phyloP scores from a whole-genome alignment of 2,888 invertebrate species.

The Caradrina kadenii region DNA sequence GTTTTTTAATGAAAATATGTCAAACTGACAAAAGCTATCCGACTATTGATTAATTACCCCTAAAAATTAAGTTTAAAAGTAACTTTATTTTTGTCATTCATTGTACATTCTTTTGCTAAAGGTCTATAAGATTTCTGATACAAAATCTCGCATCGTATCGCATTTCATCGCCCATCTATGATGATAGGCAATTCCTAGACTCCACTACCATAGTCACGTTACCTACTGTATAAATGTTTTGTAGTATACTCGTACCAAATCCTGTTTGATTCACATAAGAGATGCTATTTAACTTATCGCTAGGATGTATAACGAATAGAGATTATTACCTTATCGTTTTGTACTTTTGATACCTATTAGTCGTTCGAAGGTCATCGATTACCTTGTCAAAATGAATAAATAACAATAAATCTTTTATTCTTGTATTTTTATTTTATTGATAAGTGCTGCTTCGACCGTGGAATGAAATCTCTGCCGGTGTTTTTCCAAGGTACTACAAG shows the following conservation, averaged over 20 bases:
- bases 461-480: too few relatives aligned
- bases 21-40: too few relatives aligned
- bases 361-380: slow-evolving; percentile 89
- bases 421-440: slow-evolving; percentile 69
- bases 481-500: too few relatives aligned
- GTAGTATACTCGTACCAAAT: slow-evolving; percentile 81
- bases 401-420: slow-evolving; percentile 80
- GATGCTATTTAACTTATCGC: slow-evolving; percentile 86
- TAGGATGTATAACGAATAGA: slow-evolving; percentile 83
- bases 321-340: slow-evolving; percentile 86
- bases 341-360: slow-evolving; percentile 89
- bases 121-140: too few relatives aligned
- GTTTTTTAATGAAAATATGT: too few relatives aligned
- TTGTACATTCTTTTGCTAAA: too few relatives aligned
- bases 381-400: slow-evolving; percentile 90
- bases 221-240: slow-evolving; percentile 71
- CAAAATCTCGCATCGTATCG: slow-evolving; percentile 8
- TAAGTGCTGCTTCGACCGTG: too few relatives aligned
- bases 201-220: slow-evolving; percentile 68
- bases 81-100: too few relatives aligned
- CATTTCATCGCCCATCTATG: slow-evolving; percentile 7
- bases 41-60: too few relatives aligned
- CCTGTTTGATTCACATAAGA: slow-evolving; percentile 75
- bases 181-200: background rate
- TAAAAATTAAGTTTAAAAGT: too few relatives aligned